phyloP scores from a whole-genome alignment of 2,797 vertebrate genomes.

The Lutjanus campechanus region DNA sequence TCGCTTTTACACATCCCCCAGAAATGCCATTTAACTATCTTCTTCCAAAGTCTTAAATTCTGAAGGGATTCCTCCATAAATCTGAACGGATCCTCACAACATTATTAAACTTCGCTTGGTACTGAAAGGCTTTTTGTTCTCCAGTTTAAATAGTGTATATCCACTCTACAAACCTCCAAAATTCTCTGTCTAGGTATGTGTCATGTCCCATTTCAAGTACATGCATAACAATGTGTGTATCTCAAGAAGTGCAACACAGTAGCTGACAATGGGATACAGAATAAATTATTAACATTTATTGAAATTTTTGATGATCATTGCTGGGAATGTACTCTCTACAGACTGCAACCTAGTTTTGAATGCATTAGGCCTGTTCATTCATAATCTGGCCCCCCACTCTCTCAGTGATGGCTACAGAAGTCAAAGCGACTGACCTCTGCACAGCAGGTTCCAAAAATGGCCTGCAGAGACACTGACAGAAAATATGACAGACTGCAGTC shows the following conservation, averaged over 20 bases:
- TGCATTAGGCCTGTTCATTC: conserved; percentile 14
- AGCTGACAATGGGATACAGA: too few relatives aligned
- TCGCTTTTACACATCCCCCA: too few relatives aligned
- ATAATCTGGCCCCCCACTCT: neutral
- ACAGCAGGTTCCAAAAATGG: conserved; percentile 31
- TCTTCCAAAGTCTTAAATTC: too few relatives aligned
- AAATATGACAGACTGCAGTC: conserved; percentile 34
- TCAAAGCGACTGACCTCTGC: conserved; percentile 39
- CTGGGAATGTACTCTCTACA: neutral
- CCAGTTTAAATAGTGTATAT: neutral
- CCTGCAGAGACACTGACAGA: conserved; percentile 23
- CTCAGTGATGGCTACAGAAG: neutral
- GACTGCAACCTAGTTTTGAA: neutral
- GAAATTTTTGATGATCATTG: neutral
- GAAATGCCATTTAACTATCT: too few relatives aligned
- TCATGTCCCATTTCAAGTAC: neutral
- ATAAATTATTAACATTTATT: neutral
- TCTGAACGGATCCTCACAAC: too few relatives aligned
- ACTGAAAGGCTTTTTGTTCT: neutral
- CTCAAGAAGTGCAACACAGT: neutral
- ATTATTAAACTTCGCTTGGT: too few relatives aligned
- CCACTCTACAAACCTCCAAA: neutral
- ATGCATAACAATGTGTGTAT: neutral
- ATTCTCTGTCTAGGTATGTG: neutral
- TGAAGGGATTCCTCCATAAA: too few relatives aligned